Base-by-base conservation (phyloP, 2,888 invertebrate genomes). In the Strigamia transsilvanica region DNA sequence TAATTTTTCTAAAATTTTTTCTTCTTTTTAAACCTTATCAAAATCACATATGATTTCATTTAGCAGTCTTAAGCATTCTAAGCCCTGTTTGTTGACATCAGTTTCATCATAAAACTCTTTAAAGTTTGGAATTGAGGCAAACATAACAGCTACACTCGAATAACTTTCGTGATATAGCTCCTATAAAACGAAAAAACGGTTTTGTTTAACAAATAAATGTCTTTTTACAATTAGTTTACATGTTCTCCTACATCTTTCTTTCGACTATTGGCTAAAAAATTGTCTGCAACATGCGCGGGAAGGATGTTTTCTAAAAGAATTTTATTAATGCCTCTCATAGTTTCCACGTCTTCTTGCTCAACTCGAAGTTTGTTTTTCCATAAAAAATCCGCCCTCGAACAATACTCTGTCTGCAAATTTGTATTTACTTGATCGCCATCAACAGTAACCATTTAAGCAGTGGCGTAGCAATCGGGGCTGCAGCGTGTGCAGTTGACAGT, bases 41-140 rank as follows among this genome's bases (percentile, higher is more conserved):
- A 98, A 98, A 88, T 98, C 98, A 87, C 98, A 98, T 84, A 98
- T 97, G 85, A 99, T 98, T 90, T 99, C 98, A 87, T 99, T 99
- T 34, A 99, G 90, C 41, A 99, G 90, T 83, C 98, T 89, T 83
- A 99, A 89, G 87, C 98, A 99, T 88, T 98, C 98, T 56, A 98
- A 89, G 0, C 97, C 97, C 88, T 98, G 97, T 86, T 97, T 96
- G 87, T 96, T 97, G 84, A 97, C 95, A 87, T 97, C 97, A n/a
- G 94, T 97, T 88, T 97, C 97, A 86, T 96, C 96, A 87, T 97
- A 98, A 88, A 98, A 98, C 88, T 98, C 97, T 87, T 96, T 96
- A 89, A 98, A 99, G 89, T 98, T 98, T 6, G 98, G 98, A 86
- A 99, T 98, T 0, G 97, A 97, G 0, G 98, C 98, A 88, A 99